A percentile compares a stretch with the other conserved stretches of the same genome.
Evolutionary conservation across 1,140 invertebrate genomes (phyloP).

Genomic region (Xylocopa sonorina): DNA sequence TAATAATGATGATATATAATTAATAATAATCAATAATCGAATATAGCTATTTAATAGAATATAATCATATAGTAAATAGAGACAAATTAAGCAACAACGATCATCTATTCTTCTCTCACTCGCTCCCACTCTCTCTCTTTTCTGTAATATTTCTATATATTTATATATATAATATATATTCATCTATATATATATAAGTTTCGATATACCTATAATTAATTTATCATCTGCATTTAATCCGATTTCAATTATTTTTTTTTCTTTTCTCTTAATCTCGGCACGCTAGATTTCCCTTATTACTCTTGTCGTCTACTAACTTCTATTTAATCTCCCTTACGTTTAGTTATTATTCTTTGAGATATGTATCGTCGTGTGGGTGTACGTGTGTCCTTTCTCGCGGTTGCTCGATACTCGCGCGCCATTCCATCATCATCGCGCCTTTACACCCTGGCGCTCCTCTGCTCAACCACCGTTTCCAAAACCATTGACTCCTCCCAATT

Average conservation of each 20-base stretch:
- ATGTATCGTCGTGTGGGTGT: slow-evolving; percentile 80
- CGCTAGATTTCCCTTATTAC: slow-evolving; percentile 29
- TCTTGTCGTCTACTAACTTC: slow-evolving; percentile 63
- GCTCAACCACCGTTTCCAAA: too few relatives aligned
- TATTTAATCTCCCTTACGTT: slow-evolving; percentile 77
- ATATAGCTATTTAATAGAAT: slow-evolving; percentile 81
- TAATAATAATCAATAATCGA: slow-evolving; percentile 72
- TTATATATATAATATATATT: slow-evolving; percentile 52
- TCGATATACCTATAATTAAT: slow-evolving; percentile 62
- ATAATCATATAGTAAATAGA: slow-evolving; percentile 81
- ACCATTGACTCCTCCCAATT: too few relatives aligned
- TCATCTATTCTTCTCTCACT: slow-evolving; percentile 67
- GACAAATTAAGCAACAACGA: slow-evolving; percentile 82
- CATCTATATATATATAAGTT: slow-evolving; percentile 44
- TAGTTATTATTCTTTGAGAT: slow-evolving; percentile 83
- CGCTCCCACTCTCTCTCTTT: slow-evolving; percentile 17
- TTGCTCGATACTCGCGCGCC: slow-evolving; percentile 39
- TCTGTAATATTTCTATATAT: slow-evolving; percentile 55
- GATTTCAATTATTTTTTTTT: background rate
- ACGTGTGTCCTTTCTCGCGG: slow-evolving; percentile 45
- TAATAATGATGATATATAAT: slow-evolving; percentile 57
- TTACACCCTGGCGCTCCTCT: too few relatives aligned
- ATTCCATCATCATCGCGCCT: slow-evolving; percentile 1
- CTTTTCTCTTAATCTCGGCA: slow-evolving; percentile 14
- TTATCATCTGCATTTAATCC: slow-evolving; percentile 51